Evolutionary conservation across 2,888 invertebrate species (phyloP).

Genomic region (Mesodorylaimus sp.): DNA sequence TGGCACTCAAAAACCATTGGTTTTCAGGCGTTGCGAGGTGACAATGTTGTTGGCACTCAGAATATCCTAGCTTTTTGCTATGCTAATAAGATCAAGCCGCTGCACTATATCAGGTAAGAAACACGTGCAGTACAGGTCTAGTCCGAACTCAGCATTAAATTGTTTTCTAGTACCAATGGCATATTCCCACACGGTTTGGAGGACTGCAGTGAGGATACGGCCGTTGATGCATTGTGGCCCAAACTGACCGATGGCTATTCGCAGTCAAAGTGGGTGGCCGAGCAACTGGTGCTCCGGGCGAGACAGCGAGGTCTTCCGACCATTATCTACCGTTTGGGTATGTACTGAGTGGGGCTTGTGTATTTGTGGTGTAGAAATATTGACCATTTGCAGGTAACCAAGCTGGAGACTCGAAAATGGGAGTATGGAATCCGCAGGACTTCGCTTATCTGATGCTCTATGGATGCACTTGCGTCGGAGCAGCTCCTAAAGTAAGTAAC

Average conservation of each 20-base stretch:
- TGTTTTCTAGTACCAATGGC: conserved; percentile 30
- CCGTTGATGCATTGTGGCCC: conserved; percentile 19
- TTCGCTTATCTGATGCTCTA: conserved; percentile 32
- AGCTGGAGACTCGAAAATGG: conserved; percentile 27
- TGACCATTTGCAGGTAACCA: conserved; percentile 21
- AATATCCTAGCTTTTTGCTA: conserved; percentile 34
- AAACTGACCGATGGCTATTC: conserved; percentile 32
- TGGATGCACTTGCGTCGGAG: conserved; percentile 22
- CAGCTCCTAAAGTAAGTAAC: conserved; percentile 30
- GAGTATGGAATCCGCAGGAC: conserved; percentile 33
- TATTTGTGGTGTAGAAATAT: conserved; percentile 9
- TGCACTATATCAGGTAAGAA: conserved; percentile 33
- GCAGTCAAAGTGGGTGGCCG: conserved; percentile 36
- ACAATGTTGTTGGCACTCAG: conserved; percentile 33
- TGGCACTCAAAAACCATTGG: too few species aligned
- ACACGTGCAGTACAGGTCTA: too few species aligned
- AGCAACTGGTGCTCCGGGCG: conserved; percentile 30
- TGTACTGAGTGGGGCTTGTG: too few species aligned
- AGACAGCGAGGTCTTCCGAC: conserved; percentile 31
- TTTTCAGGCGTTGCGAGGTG: conserved; percentile 32
- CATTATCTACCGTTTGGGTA: conserved; percentile 33
- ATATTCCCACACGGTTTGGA: conserved; percentile 30
- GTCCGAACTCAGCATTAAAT: background rate
- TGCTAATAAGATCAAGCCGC: conserved; percentile 33
- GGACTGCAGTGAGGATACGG: conserved; percentile 27